Evolutionary conservation across 2,797 vertebrate species (phyloP), one percentile per base, ranked within the genome.

Genomic region (Peromyscus eremicus): DNA sequence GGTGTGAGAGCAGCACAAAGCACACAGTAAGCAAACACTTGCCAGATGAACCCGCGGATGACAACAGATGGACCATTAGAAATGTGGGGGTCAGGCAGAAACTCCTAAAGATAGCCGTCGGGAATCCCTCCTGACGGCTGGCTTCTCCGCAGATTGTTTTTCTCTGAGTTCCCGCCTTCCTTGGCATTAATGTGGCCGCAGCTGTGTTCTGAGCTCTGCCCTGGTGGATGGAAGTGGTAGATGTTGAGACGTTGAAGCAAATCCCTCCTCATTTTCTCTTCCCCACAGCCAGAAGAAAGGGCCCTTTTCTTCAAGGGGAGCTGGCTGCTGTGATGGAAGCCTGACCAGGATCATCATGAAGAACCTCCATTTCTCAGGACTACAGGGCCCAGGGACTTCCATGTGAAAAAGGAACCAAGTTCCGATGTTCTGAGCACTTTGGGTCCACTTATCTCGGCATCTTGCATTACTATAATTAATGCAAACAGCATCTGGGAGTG

Each of bases 391-490:
- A 19, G 25, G 60, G 21, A 34, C 52, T 0, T 0, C 12, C 1
- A 0, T 2, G 16, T 14, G 9, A 79, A 55, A 62, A 79, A 27
- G 52, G 75, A 75, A 49, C 29, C 49, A 17, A 25, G 23, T 84
- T 87, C 80, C n/a, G 70, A 68, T 4, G 27, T 6, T 14, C 40
- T 46, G 32, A 80, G 77, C n/a, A 16, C 7, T 37, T 66, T 79
- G 29, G 49, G 49, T 64, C 80, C 16, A 62, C 29, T 80, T 17
- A 12, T 83, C 43, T 89, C 49, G 2, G 37, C 57, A 66, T 75
- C 66, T 75, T 84, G 16, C 16, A 21, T 66, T 46, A 64, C 60
- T 75, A 49, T 85, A 89, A 93, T 92, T 60, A 93, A 94, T 70
- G 55, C 7, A 23, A 49, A 80, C 55, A 62, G 49, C 52, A 66